Conservation (phyloP, 1,140 invertebrate genomes). For the Acromyrmex echinatior region DNA sequence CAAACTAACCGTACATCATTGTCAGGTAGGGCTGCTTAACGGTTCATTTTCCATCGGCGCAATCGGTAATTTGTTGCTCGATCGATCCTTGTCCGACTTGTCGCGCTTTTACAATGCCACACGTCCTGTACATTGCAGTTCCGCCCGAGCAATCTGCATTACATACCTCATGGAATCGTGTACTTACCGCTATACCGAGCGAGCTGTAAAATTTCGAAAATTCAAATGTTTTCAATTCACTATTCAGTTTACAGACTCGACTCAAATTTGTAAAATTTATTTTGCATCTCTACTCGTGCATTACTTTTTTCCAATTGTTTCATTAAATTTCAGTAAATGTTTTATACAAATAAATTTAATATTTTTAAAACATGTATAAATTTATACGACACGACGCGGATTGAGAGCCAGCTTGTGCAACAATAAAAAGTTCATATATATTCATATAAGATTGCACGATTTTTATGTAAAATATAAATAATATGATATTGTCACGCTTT, state of each 20-base stretch:
- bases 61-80: slow-evolving; percentile 59
- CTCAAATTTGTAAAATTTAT: not conserved
- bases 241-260: not conserved
- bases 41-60: slow-evolving; percentile 59
- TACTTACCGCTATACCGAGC: not conserved
- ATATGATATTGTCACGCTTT: not conserved
- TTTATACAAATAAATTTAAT: not conserved
- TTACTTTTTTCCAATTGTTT: not conserved
- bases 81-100: slow-evolving; percentile 56
- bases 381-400: not conserved
- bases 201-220: slow-evolving; percentile 40
- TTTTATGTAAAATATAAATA: not conserved
- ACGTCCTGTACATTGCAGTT: slow-evolving; percentile 25
- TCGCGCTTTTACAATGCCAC: slow-evolving; percentile 31
- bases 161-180: slow-evolving; percentile 50
- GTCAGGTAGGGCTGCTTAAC: slow-evolving; percentile 72
- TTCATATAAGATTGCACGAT: not conserved
- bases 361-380: not conserved
- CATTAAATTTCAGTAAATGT: not conserved
- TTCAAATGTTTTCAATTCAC: not conserved
- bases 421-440: not conserved
- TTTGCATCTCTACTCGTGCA: not conserved
- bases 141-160: slow-evolving; percentile 29
- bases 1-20: slow-evolving; percentile 69
- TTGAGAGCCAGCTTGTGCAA: not conserved